Evolutionary conservation across 2,113 vertebrate genomes (phyloP), one percentile per base, ranked within the genome.

Genomic region (Notothenia coriiceps): DNA sequence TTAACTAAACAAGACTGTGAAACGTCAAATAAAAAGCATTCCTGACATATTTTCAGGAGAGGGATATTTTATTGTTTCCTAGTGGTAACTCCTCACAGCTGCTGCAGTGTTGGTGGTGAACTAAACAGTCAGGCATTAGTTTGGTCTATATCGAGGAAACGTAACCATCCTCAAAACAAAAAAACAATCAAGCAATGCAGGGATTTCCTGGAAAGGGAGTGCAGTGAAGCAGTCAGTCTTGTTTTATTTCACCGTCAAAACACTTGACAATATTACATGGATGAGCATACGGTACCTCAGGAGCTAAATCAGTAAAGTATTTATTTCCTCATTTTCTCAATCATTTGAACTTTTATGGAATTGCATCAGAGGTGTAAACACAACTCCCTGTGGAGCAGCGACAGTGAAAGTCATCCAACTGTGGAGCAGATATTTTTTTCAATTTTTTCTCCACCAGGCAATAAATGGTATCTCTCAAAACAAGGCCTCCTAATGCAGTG

Each of bases 51-150:
- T 83, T 88, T 60, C 12, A 33, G 14, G 56, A 74, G 77, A 50
- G 52, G 55, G 46, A 60, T 61, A 14, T 54, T 86, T 87, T 82
- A 85, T 88, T 76, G 80, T 89, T 86, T 91, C 86, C 87, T 49
- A 3, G 72, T 46, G 33, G 74, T 87, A 80, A 91, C 74, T 78
- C 70, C 14, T 78, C 55, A 6, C 76, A 86, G 86, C 83, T 87
- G 87, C 66, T 40, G 33, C 74, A 62, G 80, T 55, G 67, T 51
- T 18, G 56, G 43, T 84, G 80, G 66, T 64, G 75, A 43, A 35
- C 12, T 35, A 70, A 84, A 52, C 46, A 63, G 22, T 2, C 47
- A 8, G 44, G 20, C 69, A 46, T 86, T 22, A 51, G 79, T 82
- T 67, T 68, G 15, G 44, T 83, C 63, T 65, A 20, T 79, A 76